Percentiles rank a stretch among this genome's conserved stretches.
These are phyloP conservation scores for Ametastegia equiseti DNA, from an alignment of 2,888 invertebrate species.

Conservation along the genomic window DNA sequence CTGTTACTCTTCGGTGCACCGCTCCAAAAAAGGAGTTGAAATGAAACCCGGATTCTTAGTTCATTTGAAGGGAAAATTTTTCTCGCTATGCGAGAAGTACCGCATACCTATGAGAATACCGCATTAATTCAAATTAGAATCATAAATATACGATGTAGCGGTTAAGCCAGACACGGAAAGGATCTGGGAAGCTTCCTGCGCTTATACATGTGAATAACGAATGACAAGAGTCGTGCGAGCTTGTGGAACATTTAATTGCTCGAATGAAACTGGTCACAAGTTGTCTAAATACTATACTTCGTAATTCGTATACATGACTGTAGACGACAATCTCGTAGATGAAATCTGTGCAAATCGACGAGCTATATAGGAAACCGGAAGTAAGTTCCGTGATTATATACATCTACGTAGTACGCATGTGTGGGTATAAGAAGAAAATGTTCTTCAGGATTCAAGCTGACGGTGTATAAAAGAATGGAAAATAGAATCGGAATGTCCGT, in stretches of 20 bases:
- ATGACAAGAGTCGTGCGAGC: neutral
- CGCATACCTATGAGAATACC: too few species aligned
- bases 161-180: neutral
- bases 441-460: neutral
- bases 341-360: constrained; percentile 18
- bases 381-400: constrained; percentile 4
- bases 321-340: neutral
- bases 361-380: constrained; percentile 23
- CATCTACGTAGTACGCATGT: too few species aligned
- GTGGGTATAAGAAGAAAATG: neutral
- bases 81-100: neutral
- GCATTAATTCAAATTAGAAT: constrained; percentile 1
- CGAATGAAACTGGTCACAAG: neutral
- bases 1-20: constrained; percentile 24
- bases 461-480: constrained; percentile 8
- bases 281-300: neutral
- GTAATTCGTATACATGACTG: too few species aligned
- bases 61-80: constrained; percentile 15
- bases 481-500: neutral
- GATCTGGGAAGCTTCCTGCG: neutral
- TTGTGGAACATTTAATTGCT: neutral
- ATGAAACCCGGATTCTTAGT: neutral
- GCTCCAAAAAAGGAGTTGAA: constrained; percentile 44
- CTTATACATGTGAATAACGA: neutral
- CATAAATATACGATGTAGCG: neutral